Evolutionary conservation across 2,888 invertebrate species (phyloP), one percentile per base, ranked within the genome.

Genomic region (Machimus rusticus): DNA sequence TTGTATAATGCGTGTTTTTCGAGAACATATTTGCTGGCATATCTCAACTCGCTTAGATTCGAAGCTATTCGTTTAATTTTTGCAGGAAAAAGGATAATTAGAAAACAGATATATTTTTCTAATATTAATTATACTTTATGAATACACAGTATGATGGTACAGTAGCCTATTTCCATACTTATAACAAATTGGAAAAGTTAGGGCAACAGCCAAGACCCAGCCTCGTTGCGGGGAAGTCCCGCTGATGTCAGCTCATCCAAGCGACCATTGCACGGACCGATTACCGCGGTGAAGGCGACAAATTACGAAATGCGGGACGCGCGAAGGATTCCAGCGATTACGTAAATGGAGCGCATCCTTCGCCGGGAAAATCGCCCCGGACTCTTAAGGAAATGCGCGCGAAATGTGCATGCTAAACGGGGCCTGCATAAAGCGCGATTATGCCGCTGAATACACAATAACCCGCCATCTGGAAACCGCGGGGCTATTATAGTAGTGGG

Each of bases 391-490:
- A 28, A 66, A 66, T 66, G 66, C 66, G 66, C 66, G 66, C 66
- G 66, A 66, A 66, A 66, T 81, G 51, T 81, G 81, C 81, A 81
- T 66, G 31, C 51, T 31, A 81, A 81, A 55, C 55, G 81, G 31
- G 16, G 66, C 66, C 23, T 81, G 81, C 34, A 81, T 81, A 46
- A 81, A 55, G 31, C 55, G n/a, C 81, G 81, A 81, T 81, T 81
- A 46, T 55, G 34, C 66, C 55, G 81, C 55, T 55, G 55, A 81
- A 51, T 55, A 55, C 55, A 55, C 55, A 55, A 81, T 81, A 55
- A 81, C 51, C 37, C 34, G n/a, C 55, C 81, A 31, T 31, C 51
- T 55, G 55, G 31, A 81, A 51, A 57, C 55, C 14, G 16, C n/a
- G n/a, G 19, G 8, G 23, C 66, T 23, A 66, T 66, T 66, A n/a